Evolutionary conservation across 2,113 vertebrate genomes (phyloP).

Genomic region (Perca flavescens): DNA sequence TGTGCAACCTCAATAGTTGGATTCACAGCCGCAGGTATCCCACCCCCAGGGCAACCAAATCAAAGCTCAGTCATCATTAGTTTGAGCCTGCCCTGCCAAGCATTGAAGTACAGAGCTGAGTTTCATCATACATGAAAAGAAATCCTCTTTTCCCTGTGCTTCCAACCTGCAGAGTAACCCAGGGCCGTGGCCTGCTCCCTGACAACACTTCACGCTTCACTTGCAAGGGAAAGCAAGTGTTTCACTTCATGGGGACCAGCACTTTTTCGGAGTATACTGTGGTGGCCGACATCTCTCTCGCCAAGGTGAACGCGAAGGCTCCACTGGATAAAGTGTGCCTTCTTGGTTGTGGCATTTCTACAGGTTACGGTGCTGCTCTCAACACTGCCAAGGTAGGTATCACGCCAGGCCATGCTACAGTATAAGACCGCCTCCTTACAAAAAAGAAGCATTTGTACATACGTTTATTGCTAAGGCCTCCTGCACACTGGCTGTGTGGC

Average conservation of each 20-base stretch:
- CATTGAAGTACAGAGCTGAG: neutral
- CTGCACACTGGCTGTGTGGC: too few relatives aligned
- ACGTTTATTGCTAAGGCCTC: neutral
- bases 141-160: neutral
- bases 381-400: slow-evolving; percentile 85
- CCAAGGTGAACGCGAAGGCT: slow-evolving; percentile 82
- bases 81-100: slow-evolving; percentile 1
- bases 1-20: neutral
- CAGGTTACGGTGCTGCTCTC: slow-evolving; percentile 86
- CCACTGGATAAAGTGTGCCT: slow-evolving; percentile 88
- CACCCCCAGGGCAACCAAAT: neutral
- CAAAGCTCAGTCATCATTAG: slow-evolving; percentile 23
- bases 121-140: slow-evolving; percentile 32
- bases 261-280: slow-evolving; percentile 89
- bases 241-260: slow-evolving; percentile 88
- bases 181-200: slow-evolving; percentile 88
- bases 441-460: neutral
- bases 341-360: slow-evolving; percentile 86
- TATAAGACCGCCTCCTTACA: neutral
- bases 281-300: slow-evolving; percentile 86
- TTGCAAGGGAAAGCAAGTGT: slow-evolving; percentile 86
- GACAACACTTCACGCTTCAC: slow-evolving; percentile 91
- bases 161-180: slow-evolving; percentile 78
- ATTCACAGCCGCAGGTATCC: slow-evolving; percentile 2
- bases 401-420: neutral